These are phyloP conservation scores for Cenopis cana DNA, from an alignment of 2,888 invertebrate genomes.

Conservation along the genomic window DNA sequence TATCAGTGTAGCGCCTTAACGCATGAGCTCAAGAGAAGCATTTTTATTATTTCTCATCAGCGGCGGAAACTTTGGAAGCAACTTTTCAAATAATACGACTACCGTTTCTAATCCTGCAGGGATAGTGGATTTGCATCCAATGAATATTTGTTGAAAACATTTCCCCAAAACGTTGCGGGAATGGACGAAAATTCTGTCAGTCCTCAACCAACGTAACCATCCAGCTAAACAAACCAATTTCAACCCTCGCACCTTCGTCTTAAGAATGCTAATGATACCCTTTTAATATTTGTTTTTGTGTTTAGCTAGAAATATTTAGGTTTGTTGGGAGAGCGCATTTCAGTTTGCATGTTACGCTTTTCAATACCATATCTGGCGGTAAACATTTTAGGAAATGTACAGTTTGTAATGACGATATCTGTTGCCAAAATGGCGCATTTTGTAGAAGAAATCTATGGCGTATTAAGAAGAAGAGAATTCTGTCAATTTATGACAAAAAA, in stretches of 20 bases:
- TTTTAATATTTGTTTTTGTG: conserved; percentile 22
- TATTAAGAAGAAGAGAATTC: not conserved
- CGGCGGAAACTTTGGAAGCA: conserved; percentile 27
- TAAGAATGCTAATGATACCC: not conserved
- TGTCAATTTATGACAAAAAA: not conserved
- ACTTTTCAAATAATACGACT: conserved; percentile 43
- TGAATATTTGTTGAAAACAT: conserved; percentile 46
- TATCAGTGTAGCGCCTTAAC: conserved; percentile 2
- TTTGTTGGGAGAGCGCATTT: conserved; percentile 43
- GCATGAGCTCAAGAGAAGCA: conserved; percentile 1
- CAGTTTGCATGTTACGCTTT: conserved; percentile 43
- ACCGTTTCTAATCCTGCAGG: conserved; percentile 43
- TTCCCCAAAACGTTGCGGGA: conserved; percentile 38
- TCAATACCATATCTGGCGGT: conserved; percentile 45
- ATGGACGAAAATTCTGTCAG: conserved; percentile 44
- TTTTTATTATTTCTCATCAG: conserved; percentile 39
- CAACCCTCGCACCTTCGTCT: conserved; percentile 4
- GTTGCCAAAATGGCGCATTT: conserved; percentile 23
- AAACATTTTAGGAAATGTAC: conserved; percentile 41
- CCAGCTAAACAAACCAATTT: not conserved
- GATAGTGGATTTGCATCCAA: conserved; percentile 45
- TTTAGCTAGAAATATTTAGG: conserved; percentile 42
- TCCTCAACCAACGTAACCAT: conserved; percentile 7
- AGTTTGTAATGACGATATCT: conserved; percentile 41
- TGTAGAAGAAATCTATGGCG: not conserved